Evolutionary conservation across 53 echinoderm and acorn worm genomes (phyloP).

Genomic region (Apostichopus leukothele): DNA sequence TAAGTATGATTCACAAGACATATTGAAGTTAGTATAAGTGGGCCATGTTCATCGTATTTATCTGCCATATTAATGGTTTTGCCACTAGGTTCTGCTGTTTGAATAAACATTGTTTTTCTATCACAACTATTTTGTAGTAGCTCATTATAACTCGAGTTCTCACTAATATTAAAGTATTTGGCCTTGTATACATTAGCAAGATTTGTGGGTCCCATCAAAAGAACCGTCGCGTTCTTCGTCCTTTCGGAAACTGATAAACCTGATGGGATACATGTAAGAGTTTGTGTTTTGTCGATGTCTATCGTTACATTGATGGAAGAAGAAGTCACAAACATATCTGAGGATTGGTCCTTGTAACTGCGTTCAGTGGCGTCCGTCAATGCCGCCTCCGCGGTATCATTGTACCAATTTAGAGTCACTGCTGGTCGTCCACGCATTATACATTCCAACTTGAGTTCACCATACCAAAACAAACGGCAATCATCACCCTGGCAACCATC

Average conservation of each 20-base stretch:
- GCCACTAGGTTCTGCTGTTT: neutral
- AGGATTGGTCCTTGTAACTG: neutral
- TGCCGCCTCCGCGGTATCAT: neutral
- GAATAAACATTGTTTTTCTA: neutral
- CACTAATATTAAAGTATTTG: neutral
- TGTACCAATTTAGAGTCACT: neutral
- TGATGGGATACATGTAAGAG: neutral
- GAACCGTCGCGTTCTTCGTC: neutral
- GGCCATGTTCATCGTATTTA: neutral
- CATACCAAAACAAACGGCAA: neutral
- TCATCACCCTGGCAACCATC: neutral
- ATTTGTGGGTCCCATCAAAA: neutral
- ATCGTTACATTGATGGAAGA: neutral
- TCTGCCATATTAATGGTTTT: neutral
- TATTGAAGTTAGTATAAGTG: neutral
- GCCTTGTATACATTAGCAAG: neutral
- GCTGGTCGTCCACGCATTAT: neutral
- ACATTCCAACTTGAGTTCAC: neutral
- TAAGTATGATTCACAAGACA: neutral
- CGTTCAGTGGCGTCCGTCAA: neutral
- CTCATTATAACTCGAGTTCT: neutral
- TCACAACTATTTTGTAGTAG: neutral
- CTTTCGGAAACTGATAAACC: neutral
- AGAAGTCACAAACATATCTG: neutral
- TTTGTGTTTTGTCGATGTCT: neutral